Percentiles rank a stretch among this genome's conserved stretches.
phyloP scores from a whole-genome alignment of 2,797 vertebrate species.

The Rachycentron canadum region DNA sequence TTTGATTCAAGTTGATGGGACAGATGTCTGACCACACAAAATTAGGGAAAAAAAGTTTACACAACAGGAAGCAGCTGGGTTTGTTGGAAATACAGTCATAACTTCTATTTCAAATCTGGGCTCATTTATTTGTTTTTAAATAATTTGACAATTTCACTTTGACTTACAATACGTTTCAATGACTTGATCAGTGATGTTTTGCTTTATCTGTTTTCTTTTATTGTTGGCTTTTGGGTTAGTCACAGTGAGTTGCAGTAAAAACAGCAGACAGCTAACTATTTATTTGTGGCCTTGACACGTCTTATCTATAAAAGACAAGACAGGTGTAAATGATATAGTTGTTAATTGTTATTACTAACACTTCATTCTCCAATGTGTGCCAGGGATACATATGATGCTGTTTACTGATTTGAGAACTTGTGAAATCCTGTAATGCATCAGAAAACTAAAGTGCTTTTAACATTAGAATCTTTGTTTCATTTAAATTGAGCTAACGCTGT shows the following conservation, averaged over 20 bases:
- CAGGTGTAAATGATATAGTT: not conserved
- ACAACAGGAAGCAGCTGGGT: not conserved
- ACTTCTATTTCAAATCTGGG: not conserved
- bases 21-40: constrained; percentile 23
- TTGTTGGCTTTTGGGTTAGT: not conserved
- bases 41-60: not conserved
- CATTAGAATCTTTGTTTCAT: no score
- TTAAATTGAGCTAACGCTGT: not conserved
- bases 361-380: not conserved
- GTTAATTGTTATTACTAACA: constrained; percentile 5
- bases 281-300: not conserved
- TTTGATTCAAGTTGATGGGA: constrained; percentile 7
- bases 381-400: not conserved
- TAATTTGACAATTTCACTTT: not conserved
- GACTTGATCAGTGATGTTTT: not conserved
- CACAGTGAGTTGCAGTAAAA: not conserved
- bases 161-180: no score
- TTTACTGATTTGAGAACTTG: not conserved
- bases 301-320: not conserved
- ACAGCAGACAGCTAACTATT: not conserved
- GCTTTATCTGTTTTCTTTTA: not conserved
- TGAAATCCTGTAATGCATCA: not conserved
- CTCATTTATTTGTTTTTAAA: not conserved
- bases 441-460: constrained; percentile 9
- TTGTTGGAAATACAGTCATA: not conserved